Evolutionary conservation across 2,888 invertebrate genomes (phyloP).

Genomic region (Caenorhabditis imperialis): DNA sequence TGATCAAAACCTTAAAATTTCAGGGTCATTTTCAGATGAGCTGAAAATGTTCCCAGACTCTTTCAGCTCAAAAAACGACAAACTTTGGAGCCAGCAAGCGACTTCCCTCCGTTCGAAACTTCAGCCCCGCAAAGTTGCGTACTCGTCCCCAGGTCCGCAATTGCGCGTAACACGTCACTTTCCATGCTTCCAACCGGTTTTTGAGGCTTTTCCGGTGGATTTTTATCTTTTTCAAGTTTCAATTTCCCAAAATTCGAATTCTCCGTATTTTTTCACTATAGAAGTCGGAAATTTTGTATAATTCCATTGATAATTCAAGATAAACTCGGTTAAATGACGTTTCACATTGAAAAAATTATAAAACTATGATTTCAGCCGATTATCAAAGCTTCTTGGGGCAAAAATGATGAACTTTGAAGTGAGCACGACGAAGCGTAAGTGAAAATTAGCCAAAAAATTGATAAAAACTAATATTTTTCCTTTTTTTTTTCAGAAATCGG

Average conservation of each 20-base stretch:
- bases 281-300: too few species aligned
- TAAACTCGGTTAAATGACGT: constrained; percentile 9
- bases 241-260: not conserved
- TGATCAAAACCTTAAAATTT: too few species aligned
- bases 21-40: too few species aligned
- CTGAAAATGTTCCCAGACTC: too few species aligned
- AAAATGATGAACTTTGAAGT: constrained; percentile 71
- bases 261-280: too few species aligned
- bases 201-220: not conserved
- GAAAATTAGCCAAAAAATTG: not conserved
- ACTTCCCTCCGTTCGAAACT: not conserved
- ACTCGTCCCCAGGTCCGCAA: constrained; percentile 35
- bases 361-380: not conserved
- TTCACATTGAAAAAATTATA: too few species aligned
- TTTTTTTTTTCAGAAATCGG: constrained; percentile 85
- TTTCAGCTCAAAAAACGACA: too few species aligned
- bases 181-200: constrained; percentile 4
- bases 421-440: constrained; percentile 71
- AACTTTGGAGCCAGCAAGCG: too few species aligned
- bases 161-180: constrained; percentile 43
- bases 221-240: constrained; percentile 1
- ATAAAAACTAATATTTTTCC: not conserved
- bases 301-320: constrained; percentile 2
- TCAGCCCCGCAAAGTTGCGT: constrained; percentile 34
- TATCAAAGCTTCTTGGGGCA: constrained; percentile 6